Percentiles rank a stretch among this genome's conserved stretches.
phyloP scores from a whole-genome alignment of 2,113 vertebrate species.

The Gymnarchus niloticus region DNA sequence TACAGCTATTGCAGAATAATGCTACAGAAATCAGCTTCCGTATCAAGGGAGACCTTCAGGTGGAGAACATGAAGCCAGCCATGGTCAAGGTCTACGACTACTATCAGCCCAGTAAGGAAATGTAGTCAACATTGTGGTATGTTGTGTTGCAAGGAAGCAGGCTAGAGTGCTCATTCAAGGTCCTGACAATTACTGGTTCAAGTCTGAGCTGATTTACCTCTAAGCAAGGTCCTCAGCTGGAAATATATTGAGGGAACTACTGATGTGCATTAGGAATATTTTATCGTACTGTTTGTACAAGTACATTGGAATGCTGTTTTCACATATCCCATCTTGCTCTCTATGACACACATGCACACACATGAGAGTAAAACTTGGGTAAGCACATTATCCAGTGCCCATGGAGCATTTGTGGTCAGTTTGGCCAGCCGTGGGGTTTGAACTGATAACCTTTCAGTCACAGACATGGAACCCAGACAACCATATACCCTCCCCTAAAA shows the following conservation, averaged over 20 bases:
- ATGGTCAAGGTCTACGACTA: slow-evolving; percentile 73
- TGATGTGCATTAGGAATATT: background rate
- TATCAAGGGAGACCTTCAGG: slow-evolving; percentile 32
- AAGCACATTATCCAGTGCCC: no score
- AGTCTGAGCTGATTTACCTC: background rate
- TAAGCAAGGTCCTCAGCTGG: background rate
- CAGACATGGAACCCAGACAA: no score
- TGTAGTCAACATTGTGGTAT: background rate
- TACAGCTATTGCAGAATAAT: slow-evolving; percentile 5
- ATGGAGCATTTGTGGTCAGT: no score
- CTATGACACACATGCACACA: no score
- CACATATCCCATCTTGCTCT: no score
- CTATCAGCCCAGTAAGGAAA: slow-evolving; percentile 72
- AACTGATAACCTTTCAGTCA: no score
- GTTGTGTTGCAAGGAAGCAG: background rate
- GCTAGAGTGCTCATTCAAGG: background rate
- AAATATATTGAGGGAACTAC: background rate
- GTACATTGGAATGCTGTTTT: no score
- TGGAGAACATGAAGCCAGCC: slow-evolving; percentile 69
- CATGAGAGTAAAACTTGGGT: no score
- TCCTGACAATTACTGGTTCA: background rate
- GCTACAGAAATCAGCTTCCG: background rate
- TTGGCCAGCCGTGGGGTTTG: no score
- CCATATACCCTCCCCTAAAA: no score
- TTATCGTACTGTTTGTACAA: no score